Evolutionary conservation across 2,888 invertebrate genomes (phyloP), one percentile per base, ranked within the genome.

Genomic region (Syrphus vitripennis): DNA sequence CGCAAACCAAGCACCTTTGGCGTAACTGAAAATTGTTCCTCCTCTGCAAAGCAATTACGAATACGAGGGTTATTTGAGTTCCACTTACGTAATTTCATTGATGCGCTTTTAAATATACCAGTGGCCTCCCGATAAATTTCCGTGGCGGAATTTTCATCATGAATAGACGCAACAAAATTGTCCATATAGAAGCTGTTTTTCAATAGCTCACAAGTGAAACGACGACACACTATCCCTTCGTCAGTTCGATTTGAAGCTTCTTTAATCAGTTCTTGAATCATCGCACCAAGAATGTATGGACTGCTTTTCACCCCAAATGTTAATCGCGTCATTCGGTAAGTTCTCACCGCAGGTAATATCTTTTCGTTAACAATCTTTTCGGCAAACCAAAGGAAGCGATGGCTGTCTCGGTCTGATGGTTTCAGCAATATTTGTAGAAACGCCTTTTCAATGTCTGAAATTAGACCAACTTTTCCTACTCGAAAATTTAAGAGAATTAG

Each of bases 351-450:
- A 48, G 71, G 57, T 70, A 88, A 16, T 31, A 55, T 29, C 37
- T 21, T 48, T 69, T 19, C 21, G 67, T 83, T 9, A 59, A 42
- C 0, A 26, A 31, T n/a, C 67, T 69, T 59, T 37, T 75, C 24
- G 53, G 29, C 19, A 21, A 88, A 65, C 88, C 88, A 88, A 1
- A 88, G 70, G 24, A 87, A 88, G 29, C 88, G 57, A 7, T 88
- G 87, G 16, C 87, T 87, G 31, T 89, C 79, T 6, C 59, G 45
- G 16, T 89, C 81, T 4, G 59, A 34, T 82, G 80, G 61, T 84
- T 55, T 89, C 89, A 12, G 87, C 88, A n/a, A 63, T 77, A 75
- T 67, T 40, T 75, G 55, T 42, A 48, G 21, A 67, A 63, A 70
- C 7, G 70, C 55, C 31, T 70, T 77, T 19, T 77, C 77, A n/a